phyloP scores from a whole-genome alignment of 2,113 vertebrate species.

The Pseudorhombus dupliciocellatus region DNA sequence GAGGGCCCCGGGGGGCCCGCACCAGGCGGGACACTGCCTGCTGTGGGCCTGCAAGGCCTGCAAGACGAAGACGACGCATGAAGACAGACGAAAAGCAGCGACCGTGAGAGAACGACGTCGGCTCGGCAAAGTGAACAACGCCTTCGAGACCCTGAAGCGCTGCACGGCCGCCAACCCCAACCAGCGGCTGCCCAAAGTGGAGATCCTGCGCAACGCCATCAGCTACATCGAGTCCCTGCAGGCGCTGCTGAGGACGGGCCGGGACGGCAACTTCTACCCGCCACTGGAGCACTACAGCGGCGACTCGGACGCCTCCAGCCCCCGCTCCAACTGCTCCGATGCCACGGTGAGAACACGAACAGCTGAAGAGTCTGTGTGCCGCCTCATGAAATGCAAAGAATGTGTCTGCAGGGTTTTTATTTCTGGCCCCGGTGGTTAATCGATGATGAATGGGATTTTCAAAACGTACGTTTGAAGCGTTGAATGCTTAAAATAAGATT shows the following conservation, averaged over 20 bases:
- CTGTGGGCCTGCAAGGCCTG: constrained; percentile 98
- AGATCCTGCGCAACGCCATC: constrained; percentile 97
- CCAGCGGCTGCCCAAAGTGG: constrained; percentile 96
- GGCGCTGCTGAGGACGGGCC: constrained; percentile 87
- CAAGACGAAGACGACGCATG: constrained; percentile 96
- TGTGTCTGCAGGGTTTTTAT: constrained; percentile 37
- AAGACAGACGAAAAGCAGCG: constrained; percentile 93
- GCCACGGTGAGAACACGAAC: constrained; percentile 87
- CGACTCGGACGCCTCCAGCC: constrained; percentile 91
- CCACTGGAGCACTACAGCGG: constrained; percentile 89
- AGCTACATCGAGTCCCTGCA: constrained; percentile 97
- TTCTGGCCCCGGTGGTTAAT: constrained; percentile 13
- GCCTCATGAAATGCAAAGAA: constrained; percentile 34
- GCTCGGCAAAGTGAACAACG: constrained; percentile 95
- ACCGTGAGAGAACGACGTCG: constrained; percentile 94
- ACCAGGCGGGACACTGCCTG: constrained; percentile 93
- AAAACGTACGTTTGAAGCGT: constrained; percentile 9
- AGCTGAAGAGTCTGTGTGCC: constrained; percentile 46
- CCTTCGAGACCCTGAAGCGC: constrained; percentile 95
- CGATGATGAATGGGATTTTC: constrained; percentile 4
- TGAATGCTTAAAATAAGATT: neutral
- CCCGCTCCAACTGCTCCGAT: constrained; percentile 93
- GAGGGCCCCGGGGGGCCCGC: constrained; percentile 92
- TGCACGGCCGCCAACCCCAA: constrained; percentile 95
- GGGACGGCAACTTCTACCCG: constrained; percentile 86